Evolutionary conservation across 2,113 vertebrate species (phyloP).

Genomic region (Thinocorus orbignyianus): DNA sequence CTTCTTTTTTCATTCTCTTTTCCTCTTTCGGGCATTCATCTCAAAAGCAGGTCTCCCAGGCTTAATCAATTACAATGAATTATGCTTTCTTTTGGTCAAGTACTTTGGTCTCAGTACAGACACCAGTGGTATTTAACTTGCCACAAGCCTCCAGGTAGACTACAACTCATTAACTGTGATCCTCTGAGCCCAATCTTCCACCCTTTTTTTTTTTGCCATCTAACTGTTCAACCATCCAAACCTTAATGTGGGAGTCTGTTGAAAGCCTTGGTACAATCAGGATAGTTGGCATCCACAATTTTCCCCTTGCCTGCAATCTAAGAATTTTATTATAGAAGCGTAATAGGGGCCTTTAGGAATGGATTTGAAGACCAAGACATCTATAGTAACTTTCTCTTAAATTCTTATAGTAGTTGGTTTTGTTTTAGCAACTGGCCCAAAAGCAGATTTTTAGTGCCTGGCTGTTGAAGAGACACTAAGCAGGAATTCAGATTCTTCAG

Average conservation of each 20-base stretch:
- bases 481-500: background rate
- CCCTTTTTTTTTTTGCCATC: background rate
- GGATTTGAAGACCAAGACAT: background rate
- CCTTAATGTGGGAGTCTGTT: background rate
- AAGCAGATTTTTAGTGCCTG: background rate
- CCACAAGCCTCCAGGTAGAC: background rate
- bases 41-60: background rate
- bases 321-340: background rate
- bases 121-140: background rate
- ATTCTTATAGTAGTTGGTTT: background rate
- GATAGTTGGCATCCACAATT: background rate
- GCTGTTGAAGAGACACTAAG: fast-evolving
- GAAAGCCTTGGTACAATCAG: background rate
- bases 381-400: background rate
- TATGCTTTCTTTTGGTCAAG: background rate
- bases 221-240: background rate
- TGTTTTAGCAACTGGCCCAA: background rate
- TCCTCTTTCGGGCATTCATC: background rate
- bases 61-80: background rate
- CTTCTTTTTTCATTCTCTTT: background rate
- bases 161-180: background rate
- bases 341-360: background rate
- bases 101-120: background rate
- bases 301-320: background rate
- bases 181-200: background rate